These are phyloP conservation scores for Emydoidea blandingii DNA, from an alignment of 2,797 vertebrate species.

Conservation along the genomic window DNA sequence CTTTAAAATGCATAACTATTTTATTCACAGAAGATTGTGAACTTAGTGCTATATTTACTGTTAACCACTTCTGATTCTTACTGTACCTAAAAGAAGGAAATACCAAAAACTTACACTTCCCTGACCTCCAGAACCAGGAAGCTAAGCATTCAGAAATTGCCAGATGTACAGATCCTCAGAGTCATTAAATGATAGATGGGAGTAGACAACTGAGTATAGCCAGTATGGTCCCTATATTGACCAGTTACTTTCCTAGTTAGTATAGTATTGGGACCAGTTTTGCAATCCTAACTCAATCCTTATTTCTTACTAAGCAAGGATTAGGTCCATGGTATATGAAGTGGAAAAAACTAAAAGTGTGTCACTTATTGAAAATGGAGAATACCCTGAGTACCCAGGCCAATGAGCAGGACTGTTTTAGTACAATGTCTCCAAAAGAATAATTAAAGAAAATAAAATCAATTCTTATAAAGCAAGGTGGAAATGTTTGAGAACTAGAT, in stretches of 20 bases:
- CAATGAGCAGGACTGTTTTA: background rate
- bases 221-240: background rate
- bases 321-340: background rate
- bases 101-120: no score
- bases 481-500: slow-evolving; percentile 46
- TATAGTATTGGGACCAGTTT: background rate
- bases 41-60: no score
- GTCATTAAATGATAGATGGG: background rate
- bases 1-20: no score
- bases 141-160: background rate
- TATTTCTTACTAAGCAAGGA: background rate
- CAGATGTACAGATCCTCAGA: background rate
- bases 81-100: no score
- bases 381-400: slow-evolving; percentile 5
- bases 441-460: slow-evolving; percentile 60
- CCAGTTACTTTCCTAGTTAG: background rate
- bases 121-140: background rate
- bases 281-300: background rate
- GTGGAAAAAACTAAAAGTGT: background rate
- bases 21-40: no score
- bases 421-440: background rate
- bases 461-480: background rate
- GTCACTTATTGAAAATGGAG: background rate
- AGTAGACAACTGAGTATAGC: background rate
- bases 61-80: no score